phyloP scores from a whole-genome alignment of 2,113 vertebrate genomes.

The Thunnus thynnus region DNA sequence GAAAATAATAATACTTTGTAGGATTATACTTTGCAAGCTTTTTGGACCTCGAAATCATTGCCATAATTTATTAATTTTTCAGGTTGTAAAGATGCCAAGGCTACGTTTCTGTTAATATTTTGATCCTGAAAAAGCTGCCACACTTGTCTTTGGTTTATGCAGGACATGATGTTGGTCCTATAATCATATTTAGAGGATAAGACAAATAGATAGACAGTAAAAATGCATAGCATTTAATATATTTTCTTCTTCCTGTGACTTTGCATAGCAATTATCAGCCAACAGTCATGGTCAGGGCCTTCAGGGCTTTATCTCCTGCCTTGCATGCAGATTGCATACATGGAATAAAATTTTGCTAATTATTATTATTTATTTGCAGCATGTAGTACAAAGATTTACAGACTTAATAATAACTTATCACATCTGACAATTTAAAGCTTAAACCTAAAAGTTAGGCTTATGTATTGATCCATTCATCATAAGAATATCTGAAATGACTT shows the following conservation, averaged over 20 bases:
- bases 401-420: not conserved
- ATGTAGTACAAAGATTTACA: not conserved
- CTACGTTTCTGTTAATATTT: not conserved
- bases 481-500: not conserved
- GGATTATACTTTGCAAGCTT: not conserved
- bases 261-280: conserved; percentile 1
- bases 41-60: not conserved
- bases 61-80: conserved; percentile 1
- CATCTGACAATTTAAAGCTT: not conserved
- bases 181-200: not conserved
- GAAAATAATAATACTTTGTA: not conserved
- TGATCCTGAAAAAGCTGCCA: not conserved
- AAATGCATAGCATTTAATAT: not conserved
- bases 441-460: not conserved
- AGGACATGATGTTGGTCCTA: not conserved
- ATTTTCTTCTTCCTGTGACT: not conserved
- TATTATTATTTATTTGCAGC: not conserved
- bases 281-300: not conserved
- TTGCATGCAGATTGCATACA: not conserved
- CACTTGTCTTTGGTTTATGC: not conserved
- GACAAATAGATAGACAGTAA: not conserved
- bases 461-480: not conserved
- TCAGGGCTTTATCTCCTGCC: not conserved
- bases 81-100: not conserved
- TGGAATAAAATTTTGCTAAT: not conserved